These are phyloP conservation scores for Sebastes aleutianus DNA, from an alignment of 2,797 vertebrate genomes.

Conservation along the genomic window DNA sequence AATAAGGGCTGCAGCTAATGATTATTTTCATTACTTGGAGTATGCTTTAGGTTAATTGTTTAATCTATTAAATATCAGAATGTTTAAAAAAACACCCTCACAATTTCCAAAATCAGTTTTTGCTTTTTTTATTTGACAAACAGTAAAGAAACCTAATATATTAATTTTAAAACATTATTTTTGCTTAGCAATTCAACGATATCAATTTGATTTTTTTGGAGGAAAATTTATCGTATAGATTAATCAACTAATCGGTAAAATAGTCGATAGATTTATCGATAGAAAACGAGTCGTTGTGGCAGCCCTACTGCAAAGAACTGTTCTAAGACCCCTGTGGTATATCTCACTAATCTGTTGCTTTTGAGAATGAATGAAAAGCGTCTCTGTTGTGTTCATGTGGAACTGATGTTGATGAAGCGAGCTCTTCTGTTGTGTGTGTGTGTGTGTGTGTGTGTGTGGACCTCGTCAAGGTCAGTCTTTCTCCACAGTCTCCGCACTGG, in stretches of 20 bases:
- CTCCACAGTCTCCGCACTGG: not conserved
- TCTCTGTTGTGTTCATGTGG: slow-evolving; percentile 1
- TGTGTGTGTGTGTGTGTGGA: not conserved
- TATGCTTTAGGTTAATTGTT: not conserved
- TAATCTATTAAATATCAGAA: not conserved
- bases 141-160: not conserved
- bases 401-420: not conserved
- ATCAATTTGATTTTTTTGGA: too few relatives aligned
- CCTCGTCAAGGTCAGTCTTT: slow-evolving; percentile 36
- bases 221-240: too few relatives aligned
- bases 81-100: not conserved
- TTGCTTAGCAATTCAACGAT: not conserved
- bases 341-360: not conserved
- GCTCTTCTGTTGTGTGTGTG: not conserved
- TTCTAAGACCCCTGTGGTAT: not conserved
- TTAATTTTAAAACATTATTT: not conserved
- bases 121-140: not conserved
- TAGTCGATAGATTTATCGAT: not conserved
- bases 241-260: not conserved
- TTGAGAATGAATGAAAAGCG: not conserved
- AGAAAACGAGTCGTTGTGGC: not conserved
- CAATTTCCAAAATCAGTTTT: not conserved
- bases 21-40: not conserved
- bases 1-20: not conserved
- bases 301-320: not conserved